These are phyloP conservation scores for Drepana arcuata DNA, from an alignment of 1,140 invertebrate genomes.

Conservation along the genomic window DNA sequence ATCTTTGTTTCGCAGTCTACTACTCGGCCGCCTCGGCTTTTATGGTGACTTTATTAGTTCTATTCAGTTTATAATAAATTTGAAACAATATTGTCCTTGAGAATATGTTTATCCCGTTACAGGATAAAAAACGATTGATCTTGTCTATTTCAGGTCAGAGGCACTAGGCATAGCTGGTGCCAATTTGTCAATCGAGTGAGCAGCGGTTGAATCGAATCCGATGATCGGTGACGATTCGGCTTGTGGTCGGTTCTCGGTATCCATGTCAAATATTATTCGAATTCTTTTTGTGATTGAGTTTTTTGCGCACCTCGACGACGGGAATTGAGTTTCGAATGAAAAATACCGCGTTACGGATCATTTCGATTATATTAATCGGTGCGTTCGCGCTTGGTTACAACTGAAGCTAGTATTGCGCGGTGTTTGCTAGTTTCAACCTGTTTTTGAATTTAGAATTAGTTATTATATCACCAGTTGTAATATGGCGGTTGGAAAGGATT, in stretches of 20 bases:
- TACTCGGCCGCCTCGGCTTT: too few relatives aligned
- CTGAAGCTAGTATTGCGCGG: conserved; percentile 4
- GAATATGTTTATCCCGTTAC: conserved; percentile 1
- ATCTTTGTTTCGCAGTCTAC: too few relatives aligned
- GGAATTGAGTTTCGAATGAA: conserved; percentile 4
- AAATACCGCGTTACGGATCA: conserved; percentile 1
- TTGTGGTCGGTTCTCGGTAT: conserved; percentile 13
- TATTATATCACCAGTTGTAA: neutral
- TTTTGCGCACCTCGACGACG: conserved; percentile 6
- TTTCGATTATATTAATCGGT: conserved; percentile 7
- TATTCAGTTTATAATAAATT: conserved; percentile 3
- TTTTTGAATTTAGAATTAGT: conserved; percentile 6
- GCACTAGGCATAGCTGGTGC: too few relatives aligned
- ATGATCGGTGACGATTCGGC: conserved; percentile 14
- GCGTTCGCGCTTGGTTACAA: neutral
- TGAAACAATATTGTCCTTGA: too few relatives aligned
- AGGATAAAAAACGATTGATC: conserved; percentile 1
- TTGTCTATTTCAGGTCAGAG: too few relatives aligned
- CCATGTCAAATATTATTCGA: conserved; percentile 12
- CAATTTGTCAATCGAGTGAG: conserved; percentile 21
- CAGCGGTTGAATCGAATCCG: conserved; percentile 17
- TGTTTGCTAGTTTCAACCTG: conserved; percentile 6
- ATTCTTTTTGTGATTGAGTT: conserved; percentile 8
- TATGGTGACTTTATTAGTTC: conserved; percentile 2
- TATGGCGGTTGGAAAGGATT: neutral